Evolutionary conservation across 2,113 vertebrate genomes (phyloP).

Genomic region (Poeciliopsis occidentalis): DNA sequence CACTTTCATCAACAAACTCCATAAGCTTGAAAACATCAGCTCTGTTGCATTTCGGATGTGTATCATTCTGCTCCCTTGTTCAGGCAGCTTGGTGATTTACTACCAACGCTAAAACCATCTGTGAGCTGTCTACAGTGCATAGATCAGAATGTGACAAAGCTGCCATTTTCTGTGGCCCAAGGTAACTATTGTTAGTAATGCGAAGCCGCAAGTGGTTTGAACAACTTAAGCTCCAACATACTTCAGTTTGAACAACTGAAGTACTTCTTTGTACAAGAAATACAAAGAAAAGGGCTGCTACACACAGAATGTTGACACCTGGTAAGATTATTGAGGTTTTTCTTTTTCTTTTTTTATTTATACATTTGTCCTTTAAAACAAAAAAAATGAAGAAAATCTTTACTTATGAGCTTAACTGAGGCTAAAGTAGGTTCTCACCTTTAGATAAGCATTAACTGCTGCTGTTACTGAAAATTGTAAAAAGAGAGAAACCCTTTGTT

Average conservation of each 20-base stretch:
- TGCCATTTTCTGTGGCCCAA: slow-evolving; percentile 21
- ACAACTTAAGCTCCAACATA: slow-evolving; percentile 11
- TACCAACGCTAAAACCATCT: slow-evolving; percentile 21
- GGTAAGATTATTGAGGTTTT: background rate
- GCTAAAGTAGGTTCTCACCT: background rate
- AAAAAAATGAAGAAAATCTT: background rate
- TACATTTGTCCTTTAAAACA: background rate
- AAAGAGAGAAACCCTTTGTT: slow-evolving; percentile 17
- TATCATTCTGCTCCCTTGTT: slow-evolving; percentile 16
- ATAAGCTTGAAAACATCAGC: background rate
- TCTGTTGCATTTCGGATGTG: slow-evolving; percentile 8
- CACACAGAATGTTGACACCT: background rate
- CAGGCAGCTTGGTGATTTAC: slow-evolving; percentile 27
- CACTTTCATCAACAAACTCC: no score
- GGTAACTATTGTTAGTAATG: slow-evolving; percentile 2
- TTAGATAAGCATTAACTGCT: background rate
- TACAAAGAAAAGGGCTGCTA: slow-evolving; percentile 9
- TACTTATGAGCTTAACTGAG: background rate
- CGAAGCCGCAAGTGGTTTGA: slow-evolving; percentile 33
- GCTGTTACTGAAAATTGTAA: background rate
- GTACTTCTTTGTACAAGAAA: background rate
- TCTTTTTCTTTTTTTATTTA: background rate
- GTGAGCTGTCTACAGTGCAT: slow-evolving; percentile 30
- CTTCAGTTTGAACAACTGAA: no score
- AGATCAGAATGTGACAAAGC: slow-evolving; percentile 41